phyloP scores from a whole-genome alignment of 2,113 vertebrate species.

The Campylomormyrus tamandua region DNA sequence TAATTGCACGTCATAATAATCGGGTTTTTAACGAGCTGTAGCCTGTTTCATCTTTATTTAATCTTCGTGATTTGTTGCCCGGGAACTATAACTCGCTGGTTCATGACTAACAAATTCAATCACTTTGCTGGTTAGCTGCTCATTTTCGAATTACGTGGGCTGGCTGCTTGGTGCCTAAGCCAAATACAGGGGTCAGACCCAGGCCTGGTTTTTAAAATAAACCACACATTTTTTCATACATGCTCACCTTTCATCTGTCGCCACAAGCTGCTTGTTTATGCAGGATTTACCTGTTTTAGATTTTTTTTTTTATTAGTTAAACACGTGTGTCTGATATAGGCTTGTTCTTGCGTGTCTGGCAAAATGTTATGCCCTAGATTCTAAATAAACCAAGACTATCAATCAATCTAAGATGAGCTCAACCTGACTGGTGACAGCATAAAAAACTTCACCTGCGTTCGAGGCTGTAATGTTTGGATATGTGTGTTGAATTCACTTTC shows the following conservation, averaged over 20 bases:
- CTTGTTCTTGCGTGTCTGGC: background rate
- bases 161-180: background rate
- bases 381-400: background rate
- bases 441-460: background rate
- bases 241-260: background rate
- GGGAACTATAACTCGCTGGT: background rate
- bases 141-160: background rate
- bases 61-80: background rate
- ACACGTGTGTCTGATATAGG: background rate
- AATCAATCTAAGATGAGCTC: background rate
- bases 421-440: background rate
- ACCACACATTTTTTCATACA: background rate
- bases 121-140: background rate
- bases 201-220: background rate
- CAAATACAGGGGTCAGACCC: background rate
- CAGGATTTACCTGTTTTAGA: background rate
- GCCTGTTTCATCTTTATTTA: background rate
- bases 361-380: background rate
- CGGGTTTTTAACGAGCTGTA: background rate
- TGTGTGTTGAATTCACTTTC: background rate
- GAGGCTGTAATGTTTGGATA: background rate
- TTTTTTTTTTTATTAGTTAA: background rate
- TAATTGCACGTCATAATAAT: background rate
- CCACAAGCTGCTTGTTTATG: background rate
- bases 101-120: background rate